Percentiles rank a stretch among this genome's conserved stretches.
Conservation (phyloP, 2,113 vertebrate genomes). For the Ceuthmochares aereus region DNA sequence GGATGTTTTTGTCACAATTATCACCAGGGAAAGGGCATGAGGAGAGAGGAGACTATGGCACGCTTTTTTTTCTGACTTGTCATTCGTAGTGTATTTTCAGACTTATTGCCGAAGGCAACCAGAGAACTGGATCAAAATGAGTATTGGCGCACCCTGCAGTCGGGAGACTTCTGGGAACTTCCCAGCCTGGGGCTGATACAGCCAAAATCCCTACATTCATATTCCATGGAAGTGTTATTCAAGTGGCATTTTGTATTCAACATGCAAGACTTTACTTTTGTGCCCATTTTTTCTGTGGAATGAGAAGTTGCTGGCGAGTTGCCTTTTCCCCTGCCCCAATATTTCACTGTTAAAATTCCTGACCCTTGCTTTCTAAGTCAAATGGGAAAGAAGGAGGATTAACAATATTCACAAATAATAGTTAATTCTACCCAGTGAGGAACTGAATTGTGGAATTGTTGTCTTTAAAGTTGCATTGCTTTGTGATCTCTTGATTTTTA, state of each 20-base stretch:
- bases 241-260: background rate
- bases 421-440: background rate
- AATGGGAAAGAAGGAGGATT: background rate
- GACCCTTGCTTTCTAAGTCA: background rate
- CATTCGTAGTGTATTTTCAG: background rate
- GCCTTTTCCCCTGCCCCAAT: rapidly evolving
- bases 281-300: background rate
- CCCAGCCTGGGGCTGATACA: background rate
- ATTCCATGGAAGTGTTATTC: background rate
- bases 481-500: background rate
- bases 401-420: background rate
- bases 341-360: background rate
- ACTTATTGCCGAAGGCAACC: background rate
- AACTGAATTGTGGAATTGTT: background rate
- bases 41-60: background rate
- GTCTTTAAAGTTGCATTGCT: background rate
- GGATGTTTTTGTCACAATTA: background rate
- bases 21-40: background rate
- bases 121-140: background rate
- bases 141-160: background rate
- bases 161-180: background rate
- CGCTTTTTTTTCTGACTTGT: background rate
- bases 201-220: background rate
- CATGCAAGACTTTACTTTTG: background rate
- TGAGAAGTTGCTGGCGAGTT: background rate